Evolutionary conservation across 1,140 invertebrate genomes (phyloP), one percentile per base, ranked within the genome.

Genomic region (Saccostrea glomerata): DNA sequence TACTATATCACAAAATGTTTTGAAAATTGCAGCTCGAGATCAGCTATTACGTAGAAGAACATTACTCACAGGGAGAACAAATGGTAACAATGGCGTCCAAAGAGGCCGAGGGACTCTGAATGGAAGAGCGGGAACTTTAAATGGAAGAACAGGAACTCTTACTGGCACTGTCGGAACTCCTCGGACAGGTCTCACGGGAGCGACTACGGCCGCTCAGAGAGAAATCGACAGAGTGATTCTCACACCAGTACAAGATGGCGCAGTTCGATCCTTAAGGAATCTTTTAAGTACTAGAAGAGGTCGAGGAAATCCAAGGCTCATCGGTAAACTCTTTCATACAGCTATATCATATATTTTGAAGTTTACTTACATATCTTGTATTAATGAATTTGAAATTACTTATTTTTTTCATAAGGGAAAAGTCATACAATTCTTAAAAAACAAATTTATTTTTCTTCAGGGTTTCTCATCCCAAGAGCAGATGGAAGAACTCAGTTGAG

Each of bases 231-330:
- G 89, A 20, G 89, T 89, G 7, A 89, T 89, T 11, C 56, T 89
- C 17, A 89, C 88, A 12, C 88, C 88, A 4, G 88, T 89, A 25
- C 86, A 89, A 47, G 86, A 89, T 20, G 89, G 89, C 0, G 89
- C 89, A 0, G 89, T 89, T 0, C 84, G 86, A 54, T 87, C 89
- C 6, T 40, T 89, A n/a, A 25, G 89, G 70, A 87, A 83, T 9
- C 30, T 89, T 54, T 82, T 89, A 58, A 86, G 86, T 55, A 89
- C 40, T n/a, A 86, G 88, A 77, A 63, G 86, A 55, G 86, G 85
- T 20, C 56, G 86, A 4, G 86, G 63, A 7, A 89, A 63, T 56
- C 88, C 88, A 9, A 84, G 88, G n/a, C 63, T 89, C 0, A 89
- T 89, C 17, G 88, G 88, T 89, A 87, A 6, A 73, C 60, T 23